Evolutionary conservation across 2,888 invertebrate genomes (phyloP).

Genomic region (Orchesellides sinensis): DNA sequence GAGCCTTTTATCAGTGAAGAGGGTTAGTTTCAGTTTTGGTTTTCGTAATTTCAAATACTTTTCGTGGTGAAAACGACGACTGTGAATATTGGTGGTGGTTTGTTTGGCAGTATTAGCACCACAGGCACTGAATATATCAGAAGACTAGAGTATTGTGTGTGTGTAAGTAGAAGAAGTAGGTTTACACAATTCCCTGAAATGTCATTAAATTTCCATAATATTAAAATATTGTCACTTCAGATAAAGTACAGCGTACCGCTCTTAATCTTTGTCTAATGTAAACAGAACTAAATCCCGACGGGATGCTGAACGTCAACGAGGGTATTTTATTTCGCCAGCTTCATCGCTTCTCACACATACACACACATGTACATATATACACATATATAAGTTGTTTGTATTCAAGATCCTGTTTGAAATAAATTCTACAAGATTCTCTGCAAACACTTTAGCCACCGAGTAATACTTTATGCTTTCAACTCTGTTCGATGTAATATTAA

Average conservation of each 20-base stretch:
- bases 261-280: constrained; percentile 67
- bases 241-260: constrained; percentile 65
- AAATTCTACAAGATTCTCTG: constrained; percentile 60
- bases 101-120: constrained; percentile 22
- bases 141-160: background rate
- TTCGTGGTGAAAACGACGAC: too few species aligned
- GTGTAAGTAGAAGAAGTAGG: constrained; percentile 17
- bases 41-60: constrained; percentile 18
- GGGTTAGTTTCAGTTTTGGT: constrained; percentile 22
- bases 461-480: constrained; percentile 17
- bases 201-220: constrained; percentile 73
- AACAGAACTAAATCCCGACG: constrained; percentile 62
- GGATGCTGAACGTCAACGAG: constrained; percentile 66
- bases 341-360: constrained; percentile 37
- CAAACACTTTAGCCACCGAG: constrained; percentile 55
- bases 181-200: constrained; percentile 69
- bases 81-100: constrained; percentile 14
- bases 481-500: constrained; percentile 7
- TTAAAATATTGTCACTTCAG: constrained; percentile 70
- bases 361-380: constrained; percentile 27
- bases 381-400: constrained; percentile 55
- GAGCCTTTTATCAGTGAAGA: background rate
- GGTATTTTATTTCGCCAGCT: constrained; percentile 65
- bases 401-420: constrained; percentile 62
- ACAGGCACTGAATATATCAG: constrained; percentile 46